Percentiles rank a stretch among this genome's conserved stretches.
Conservation (phyloP, 2,888 invertebrate species). For the Netelia virgata region DNA sequence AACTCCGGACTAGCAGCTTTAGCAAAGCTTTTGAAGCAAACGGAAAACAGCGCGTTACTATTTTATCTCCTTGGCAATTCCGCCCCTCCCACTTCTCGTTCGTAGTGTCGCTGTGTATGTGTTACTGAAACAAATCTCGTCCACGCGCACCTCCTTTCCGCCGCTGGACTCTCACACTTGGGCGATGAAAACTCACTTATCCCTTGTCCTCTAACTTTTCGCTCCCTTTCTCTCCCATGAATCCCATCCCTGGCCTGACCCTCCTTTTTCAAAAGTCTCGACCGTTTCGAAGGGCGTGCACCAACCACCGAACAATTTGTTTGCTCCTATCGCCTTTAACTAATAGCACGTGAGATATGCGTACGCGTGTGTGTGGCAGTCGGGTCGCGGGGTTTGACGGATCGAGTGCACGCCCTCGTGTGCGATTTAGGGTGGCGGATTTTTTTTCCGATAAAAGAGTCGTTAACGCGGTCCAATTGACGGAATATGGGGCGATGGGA, state of each 20-base stretch:
- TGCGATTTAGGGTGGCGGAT: not conserved
- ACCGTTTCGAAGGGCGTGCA: constrained; percentile 17
- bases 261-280: constrained; percentile 18
- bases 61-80: constrained; percentile 31
- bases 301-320: constrained; percentile 46
- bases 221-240: not conserved
- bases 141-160: constrained; percentile 7
- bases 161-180: constrained; percentile 41
- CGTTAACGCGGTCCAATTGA: no score
- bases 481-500: no score
- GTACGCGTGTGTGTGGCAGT: not conserved
- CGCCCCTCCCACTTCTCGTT: constrained; percentile 19
- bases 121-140: constrained; percentile 57
- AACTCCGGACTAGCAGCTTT: constrained; percentile 55
- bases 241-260: not conserved
- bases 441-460: no score
- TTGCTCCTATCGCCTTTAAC: constrained; percentile 51
- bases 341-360: constrained; percentile 36
- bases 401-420: not conserved
- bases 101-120: constrained; percentile 2
- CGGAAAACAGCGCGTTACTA: constrained; percentile 31
- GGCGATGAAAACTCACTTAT: constrained; percentile 56
- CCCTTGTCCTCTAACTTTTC: not conserved
- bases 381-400: not conserved
- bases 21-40: constrained; percentile 51